Evolutionary conservation across 2,797 vertebrate species (phyloP), one percentile per base, ranked within the genome.

Genomic region (Eleutherodactylus coqui): DNA sequence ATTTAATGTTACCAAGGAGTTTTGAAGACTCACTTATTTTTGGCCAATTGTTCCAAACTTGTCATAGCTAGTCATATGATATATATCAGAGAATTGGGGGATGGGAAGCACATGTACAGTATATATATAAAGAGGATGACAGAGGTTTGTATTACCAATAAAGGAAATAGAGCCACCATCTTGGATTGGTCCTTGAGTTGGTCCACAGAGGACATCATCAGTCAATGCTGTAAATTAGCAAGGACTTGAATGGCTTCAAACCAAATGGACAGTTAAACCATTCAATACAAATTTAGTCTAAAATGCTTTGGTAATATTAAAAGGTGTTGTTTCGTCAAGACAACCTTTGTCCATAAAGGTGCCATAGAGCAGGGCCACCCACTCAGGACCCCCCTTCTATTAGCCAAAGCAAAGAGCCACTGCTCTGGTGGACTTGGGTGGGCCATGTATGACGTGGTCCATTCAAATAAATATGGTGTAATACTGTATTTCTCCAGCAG

Each of bases 1-100:
- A 75, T n/a, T 58, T 60, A n/a, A 60, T 36, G 76, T 55, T 34
- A 64, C 38, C 29, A 14, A 80, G 47, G 43, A 34, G 45, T 81
- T 47, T 69, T 17, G 45, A 45, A 64, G 55, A 64, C 38, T 58
- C 21, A 27, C n/a, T 58, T 58, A 58, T 58, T 58, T 27, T 58
- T 58, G 55, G 55, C 24, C 55, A 19, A 58, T 9, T 9, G 55
- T 10, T 58, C 9, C n/a, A 58, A 8, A 58, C 24, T 27, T 10
- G 55, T 11, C 55, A 58, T 58, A 27, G n/a, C 24, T 10, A 27
- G 55, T 58, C 55, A 58, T 58, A 58, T 58, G 27, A 62, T 62
- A 62, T 62, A 62, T 29, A 62, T 62, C 60, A 62, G 13, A 9
- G 60, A 29, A 29, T 7, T 5, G 60, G 11, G 13, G 13, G 60